A percentile compares a stretch with the other conserved stretches of the same genome.
Evolutionary conservation across 2,888 invertebrate species (phyloP).

Genomic region (Marronus borbonicus): DNA sequence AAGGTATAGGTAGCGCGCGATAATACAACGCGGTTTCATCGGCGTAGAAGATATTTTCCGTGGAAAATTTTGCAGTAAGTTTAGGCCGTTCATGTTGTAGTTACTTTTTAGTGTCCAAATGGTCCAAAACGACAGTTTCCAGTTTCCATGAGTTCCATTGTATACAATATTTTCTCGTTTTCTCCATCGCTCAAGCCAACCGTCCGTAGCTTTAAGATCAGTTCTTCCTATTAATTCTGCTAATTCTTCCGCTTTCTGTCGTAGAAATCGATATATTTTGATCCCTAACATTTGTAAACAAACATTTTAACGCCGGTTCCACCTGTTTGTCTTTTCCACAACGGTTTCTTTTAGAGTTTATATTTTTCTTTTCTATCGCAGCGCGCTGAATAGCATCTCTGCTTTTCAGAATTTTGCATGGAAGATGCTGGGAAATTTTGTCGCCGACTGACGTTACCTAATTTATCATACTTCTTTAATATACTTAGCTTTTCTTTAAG

Average conservation of each 20-base stretch:
- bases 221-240: neutral
- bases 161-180: neutral
- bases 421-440: neutral
- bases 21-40: conserved; percentile 9
- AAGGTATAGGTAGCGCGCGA: neutral
- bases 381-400: neutral
- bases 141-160: neutral
- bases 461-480: neutral
- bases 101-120: too few relatives aligned
- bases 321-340: neutral
- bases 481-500: conserved; percentile 7
- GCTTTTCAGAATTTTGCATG: conserved; percentile 6
- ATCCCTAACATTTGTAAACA: neutral
- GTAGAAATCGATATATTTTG: neutral
- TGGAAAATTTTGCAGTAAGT: neutral
- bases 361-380: neutral
- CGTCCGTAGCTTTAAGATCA: conserved; percentile 3
- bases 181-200: conserved; percentile 6
- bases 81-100: neutral
- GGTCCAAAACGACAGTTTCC: too few relatives aligned
- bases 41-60: conserved; percentile 11
- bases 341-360: neutral
- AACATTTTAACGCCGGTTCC: neutral
- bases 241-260: neutral
- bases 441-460: neutral